Evolutionary conservation across 2,113 vertebrate genomes (phyloP), one percentile per base, ranked within the genome.

Genomic region (Arothron firmamentum): DNA sequence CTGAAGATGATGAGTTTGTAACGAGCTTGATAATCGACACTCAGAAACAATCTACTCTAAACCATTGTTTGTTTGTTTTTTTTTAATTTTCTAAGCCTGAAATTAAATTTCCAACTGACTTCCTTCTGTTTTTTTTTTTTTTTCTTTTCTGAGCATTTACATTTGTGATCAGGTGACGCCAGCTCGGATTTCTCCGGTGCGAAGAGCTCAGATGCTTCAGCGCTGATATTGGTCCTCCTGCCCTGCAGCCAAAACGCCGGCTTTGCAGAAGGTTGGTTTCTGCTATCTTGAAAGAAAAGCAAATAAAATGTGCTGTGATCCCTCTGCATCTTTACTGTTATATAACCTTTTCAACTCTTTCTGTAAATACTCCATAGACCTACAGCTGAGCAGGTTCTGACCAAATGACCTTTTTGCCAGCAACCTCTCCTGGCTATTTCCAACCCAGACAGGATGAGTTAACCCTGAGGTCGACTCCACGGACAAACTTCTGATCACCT

Each of bases 11-110:
- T 19, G 17, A 70, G 60, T 47, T 42, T 65, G 62, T 76, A 76
- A 83, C 77, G 63, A 81, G 53, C 21, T 43, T 23, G 75, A 82
- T 78, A 81, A 76, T 50, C 54, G 81, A 78, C 67, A 41, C 16
- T 38, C 56, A 60, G 56, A 62, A 65, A 75, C 59, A 57, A 55
- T 48, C 45, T 58, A 13, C 63, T 57, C 38, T 45, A 31, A 52
- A 56, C 25, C 16, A 58, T 38, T 45, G 25, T 21, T 34, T 4
- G 17, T 23, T 42, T 3, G 25, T 25, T 38, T n/a, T 23, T 62
- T 52, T 42, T 51, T 17, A 16, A 45, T 64, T 74, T 63, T 46
- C 19, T 52, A 34, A 7, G 20, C 52, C 52, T 65, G 3, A 52
- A 73, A 75, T 65, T 56, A 49, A 70, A 75, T 59, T 80, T 74